Evolutionary conservation across 2,113 vertebrate species (phyloP), one percentile per base, ranked within the genome.

Genomic region (Hystrix cristata): DNA sequence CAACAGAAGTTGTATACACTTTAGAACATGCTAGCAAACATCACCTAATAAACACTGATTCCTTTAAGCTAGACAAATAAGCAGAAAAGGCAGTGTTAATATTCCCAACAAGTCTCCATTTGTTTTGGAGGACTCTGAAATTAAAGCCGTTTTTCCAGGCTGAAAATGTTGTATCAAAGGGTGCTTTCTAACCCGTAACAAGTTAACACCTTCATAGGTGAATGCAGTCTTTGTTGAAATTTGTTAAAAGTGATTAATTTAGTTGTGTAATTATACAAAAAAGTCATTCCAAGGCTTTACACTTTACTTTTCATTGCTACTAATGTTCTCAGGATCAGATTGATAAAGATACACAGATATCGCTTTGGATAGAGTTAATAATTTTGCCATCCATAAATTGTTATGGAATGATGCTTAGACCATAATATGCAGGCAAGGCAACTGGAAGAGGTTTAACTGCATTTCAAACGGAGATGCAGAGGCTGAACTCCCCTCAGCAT

Each of bases 101-200:
- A 97, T 97, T 98, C 96, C 96, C 55, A 92, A 98, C 98, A 98
- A 98, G 97, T 14, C 18, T 85, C 93, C 95, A 91, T 96, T 98
- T 98, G 98, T 98, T 98, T 96, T 97, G 64, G 72, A 2, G 85
- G 98, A 98, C 95, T 98, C 94, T 87, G 60, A 98, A 98, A 97
- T 95, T 91, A 96, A 98, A 98, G 97, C 69, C 62, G 6, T 96
- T 95, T 98, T 98, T 96, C 97, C 97, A 98, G 96, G 82, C 91
- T 91, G 97, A 95, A 98, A 98, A 97, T 46, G 48, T 51, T 38
- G 76, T 98, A 97, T 98, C 98, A 98, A 98, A 98, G 97, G 87
- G 88, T 95, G 95, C 98, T 98, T 99, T 99, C 95, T 98, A 97
- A 86, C 85, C 89, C 69, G 14, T 98, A 98, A 98, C 95, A 98